Conservation (phyloP, 2,113 vertebrate genomes). For the Cettia cetti region DNA sequence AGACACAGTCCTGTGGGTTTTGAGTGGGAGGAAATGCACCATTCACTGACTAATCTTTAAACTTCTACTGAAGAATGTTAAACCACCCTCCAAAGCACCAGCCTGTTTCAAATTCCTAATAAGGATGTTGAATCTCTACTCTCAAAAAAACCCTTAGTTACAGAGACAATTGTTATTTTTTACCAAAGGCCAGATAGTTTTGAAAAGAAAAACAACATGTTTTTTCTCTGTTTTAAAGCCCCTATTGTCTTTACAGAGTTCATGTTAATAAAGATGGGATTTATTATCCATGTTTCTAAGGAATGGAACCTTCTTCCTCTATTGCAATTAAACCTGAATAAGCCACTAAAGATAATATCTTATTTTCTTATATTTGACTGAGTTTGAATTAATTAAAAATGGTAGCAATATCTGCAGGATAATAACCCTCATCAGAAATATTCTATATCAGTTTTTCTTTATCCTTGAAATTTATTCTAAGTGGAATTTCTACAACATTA, state of each 20-base stretch:
- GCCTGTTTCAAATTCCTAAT: constrained; percentile 41
- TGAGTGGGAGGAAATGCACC: constrained; percentile 46
- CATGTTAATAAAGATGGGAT: background rate
- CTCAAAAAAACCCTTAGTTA: background rate
- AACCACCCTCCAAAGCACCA: constrained; percentile 8
- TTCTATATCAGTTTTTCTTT: background rate
- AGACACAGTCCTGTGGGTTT: constrained; percentile 31
- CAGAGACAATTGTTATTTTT: background rate
- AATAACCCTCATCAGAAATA: background rate
- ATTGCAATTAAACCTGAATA: background rate
- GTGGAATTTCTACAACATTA: background rate
- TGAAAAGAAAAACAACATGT: background rate
- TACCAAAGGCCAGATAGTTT: background rate
- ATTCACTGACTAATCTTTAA: constrained; percentile 55
- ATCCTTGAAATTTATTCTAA: background rate
- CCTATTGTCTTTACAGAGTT: background rate
- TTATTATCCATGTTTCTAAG: background rate
- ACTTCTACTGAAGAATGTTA: constrained; percentile 33
- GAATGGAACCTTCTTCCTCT: background rate
- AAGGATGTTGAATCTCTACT: constrained; percentile 1
- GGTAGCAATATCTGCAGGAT: background rate
- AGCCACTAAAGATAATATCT: background rate
- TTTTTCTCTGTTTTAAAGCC: background rate
- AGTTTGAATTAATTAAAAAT: background rate
- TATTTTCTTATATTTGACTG: background rate